A percentile compares a stretch with the other conserved stretches of the same genome.
Evolutionary conservation across 2,113 vertebrate genomes (phyloP).

Genomic region (Anhinga rufa): DNA sequence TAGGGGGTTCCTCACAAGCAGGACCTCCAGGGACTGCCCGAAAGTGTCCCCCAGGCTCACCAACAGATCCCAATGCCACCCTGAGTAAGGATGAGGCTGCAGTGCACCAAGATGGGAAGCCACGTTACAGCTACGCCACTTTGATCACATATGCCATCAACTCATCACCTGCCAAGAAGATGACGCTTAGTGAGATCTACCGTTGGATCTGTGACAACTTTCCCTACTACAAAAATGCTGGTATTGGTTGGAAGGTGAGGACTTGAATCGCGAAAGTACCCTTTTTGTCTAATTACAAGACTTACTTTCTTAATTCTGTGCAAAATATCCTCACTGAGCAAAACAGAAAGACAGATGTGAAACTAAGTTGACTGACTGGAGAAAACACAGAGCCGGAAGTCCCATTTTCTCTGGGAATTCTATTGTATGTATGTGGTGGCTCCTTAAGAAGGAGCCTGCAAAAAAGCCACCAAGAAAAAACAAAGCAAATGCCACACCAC

Average conservation of each 20-base stretch:
- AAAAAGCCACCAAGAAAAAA: background rate
- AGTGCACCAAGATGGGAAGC: constrained; percentile 87
- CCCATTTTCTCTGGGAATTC: background rate
- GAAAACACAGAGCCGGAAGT: background rate
- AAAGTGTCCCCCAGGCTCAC: constrained; percentile 75
- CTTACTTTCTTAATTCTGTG: background rate
- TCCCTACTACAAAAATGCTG: constrained; percentile 91
- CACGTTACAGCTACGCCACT: constrained; percentile 95
- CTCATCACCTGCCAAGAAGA: constrained; percentile 87
- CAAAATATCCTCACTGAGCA: background rate
- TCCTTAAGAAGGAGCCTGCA: background rate
- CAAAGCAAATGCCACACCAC: background rate
- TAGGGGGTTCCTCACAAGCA: constrained; percentile 77
- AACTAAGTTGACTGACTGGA: background rate
- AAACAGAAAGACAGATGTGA: background rate
- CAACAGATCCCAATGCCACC: constrained; percentile 77
- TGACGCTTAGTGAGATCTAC: constrained; percentile 97
- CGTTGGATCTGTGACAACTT: constrained; percentile 97
- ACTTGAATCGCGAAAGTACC: background rate
- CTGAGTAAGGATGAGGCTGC: constrained; percentile 78
- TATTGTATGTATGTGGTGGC: background rate
- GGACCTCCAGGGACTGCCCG: constrained; percentile 79
- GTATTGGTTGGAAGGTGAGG: constrained; percentile 94
- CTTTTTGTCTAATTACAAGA: background rate
- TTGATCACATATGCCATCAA: constrained; percentile 96